Conservation (phyloP, 2,888 invertebrate species). For the Caenorhabditis sp. region DNA sequence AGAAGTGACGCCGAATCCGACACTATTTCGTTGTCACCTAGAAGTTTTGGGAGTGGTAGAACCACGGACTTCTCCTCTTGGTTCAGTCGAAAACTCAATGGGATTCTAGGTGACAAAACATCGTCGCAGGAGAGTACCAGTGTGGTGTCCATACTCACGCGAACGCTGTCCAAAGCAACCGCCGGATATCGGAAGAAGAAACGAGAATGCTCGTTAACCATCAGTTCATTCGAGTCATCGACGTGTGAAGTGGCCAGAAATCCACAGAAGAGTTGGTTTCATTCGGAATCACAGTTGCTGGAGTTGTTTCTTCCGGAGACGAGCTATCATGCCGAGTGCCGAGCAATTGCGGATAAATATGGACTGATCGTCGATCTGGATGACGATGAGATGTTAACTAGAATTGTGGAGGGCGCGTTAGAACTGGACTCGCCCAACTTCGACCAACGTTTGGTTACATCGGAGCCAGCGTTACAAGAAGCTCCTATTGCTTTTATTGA, state of each 20-base stretch:
- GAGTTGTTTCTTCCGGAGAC: slow-evolving; percentile 48
- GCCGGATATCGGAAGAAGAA: slow-evolving; percentile 37
- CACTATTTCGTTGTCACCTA: slow-evolving; percentile 46
- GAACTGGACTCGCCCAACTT: slow-evolving; percentile 27
- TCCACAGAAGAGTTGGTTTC: slow-evolving; percentile 39
- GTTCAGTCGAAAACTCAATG: slow-evolving; percentile 58
- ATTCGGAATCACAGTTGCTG: slow-evolving; percentile 55
- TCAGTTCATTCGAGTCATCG: slow-evolving; percentile 25
- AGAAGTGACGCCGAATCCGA: slow-evolving; percentile 47
- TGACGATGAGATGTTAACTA: slow-evolving; percentile 49
- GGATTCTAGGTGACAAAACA: slow-evolving; percentile 30
- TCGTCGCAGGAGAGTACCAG: slow-evolving; percentile 10
- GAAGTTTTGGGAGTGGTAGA: slow-evolving; percentile 32
- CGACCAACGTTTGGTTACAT: slow-evolving; percentile 24
- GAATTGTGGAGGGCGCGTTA: slow-evolving; percentile 61
- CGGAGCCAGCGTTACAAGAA: not conserved
- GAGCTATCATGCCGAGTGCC: slow-evolving; percentile 50
- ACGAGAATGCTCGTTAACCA: slow-evolving; percentile 31
- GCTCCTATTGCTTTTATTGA: slow-evolving; percentile 61
- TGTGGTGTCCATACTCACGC: slow-evolving; percentile 50
- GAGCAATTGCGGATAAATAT: slow-evolving; percentile 54
- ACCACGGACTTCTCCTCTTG: slow-evolving; percentile 49
- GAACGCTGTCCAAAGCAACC: slow-evolving; percentile 57
- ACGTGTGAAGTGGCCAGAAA: slow-evolving; percentile 8
- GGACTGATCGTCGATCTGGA: slow-evolving; percentile 57